phyloP scores from a whole-genome alignment of 2,113 vertebrate genomes.

The Pseudonaja textilis region DNA sequence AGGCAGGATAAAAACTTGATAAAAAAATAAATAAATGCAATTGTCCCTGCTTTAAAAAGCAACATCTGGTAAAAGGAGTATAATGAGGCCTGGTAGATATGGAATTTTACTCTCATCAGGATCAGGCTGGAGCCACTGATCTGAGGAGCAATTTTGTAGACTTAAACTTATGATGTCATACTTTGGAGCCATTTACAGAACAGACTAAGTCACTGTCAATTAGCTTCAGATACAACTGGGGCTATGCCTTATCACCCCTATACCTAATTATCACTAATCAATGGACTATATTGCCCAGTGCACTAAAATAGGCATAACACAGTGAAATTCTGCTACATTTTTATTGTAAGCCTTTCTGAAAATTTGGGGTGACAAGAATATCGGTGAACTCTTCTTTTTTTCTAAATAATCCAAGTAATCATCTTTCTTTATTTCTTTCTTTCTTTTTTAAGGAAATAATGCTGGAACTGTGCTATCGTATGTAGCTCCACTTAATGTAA shows the following conservation, averaged over 20 bases:
- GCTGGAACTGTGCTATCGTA: conserved; percentile 50
- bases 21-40: background rate
- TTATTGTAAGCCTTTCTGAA: background rate
- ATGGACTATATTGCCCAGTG: background rate
- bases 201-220: background rate
- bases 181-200: background rate
- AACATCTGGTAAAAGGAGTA: background rate
- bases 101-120: background rate
- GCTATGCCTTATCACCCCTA: background rate
- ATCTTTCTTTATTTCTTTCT: background rate
- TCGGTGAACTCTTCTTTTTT: background rate
- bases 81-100: background rate
- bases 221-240: background rate
- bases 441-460: conserved; percentile 38
- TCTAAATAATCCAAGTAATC: background rate
- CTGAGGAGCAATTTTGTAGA: background rate
- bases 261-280: background rate
- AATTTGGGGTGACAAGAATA: background rate
- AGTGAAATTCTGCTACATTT: background rate
- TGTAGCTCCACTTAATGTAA: conserved; percentile 47
- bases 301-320: background rate
- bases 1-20: background rate
- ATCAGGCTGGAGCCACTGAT: background rate
- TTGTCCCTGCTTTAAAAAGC: background rate
- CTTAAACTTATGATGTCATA: background rate